Conservation (phyloP, 1,140 invertebrate species). For the Drosophila mojavensis region DNA sequence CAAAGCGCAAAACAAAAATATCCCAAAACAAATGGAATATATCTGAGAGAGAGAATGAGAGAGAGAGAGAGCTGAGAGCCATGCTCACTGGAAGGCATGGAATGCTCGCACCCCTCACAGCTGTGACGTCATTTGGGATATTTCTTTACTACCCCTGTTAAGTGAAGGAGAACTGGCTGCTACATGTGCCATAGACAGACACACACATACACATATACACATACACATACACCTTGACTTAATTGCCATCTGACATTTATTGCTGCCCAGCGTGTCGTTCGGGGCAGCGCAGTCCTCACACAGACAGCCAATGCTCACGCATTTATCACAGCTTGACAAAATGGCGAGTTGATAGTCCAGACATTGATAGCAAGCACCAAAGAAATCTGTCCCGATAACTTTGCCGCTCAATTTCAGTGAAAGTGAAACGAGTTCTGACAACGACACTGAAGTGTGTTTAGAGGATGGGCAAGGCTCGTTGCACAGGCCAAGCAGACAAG, state of each 20-base stretch:
- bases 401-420: constrained; percentile 28
- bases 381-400: constrained; percentile 44
- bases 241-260: constrained; percentile 67
- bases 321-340: constrained; percentile 34
- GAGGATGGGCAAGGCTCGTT: too few species aligned
- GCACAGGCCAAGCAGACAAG: too few species aligned
- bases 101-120: constrained; percentile 27
- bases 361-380: constrained; percentile 39
- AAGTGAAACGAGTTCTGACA: constrained; percentile 19
- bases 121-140: constrained; percentile 47
- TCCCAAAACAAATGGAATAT: constrained; percentile 66
- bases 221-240: constrained; percentile 31
- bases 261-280: constrained; percentile 52
- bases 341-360: constrained; percentile 8
- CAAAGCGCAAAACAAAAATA: constrained; percentile 52
- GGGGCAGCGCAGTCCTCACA: constrained; percentile 5
- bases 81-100: constrained; percentile 49
- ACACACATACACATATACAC: not conserved
- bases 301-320: constrained; percentile 27
- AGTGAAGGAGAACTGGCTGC: not conserved
- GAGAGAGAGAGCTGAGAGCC: not conserved
- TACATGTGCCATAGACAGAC: not conserved
- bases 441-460: too few species aligned
- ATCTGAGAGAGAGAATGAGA: not conserved
- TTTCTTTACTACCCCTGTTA: constrained; percentile 27